phyloP scores from a whole-genome alignment of 2,113 vertebrate species.

The Cololabis saira region DNA sequence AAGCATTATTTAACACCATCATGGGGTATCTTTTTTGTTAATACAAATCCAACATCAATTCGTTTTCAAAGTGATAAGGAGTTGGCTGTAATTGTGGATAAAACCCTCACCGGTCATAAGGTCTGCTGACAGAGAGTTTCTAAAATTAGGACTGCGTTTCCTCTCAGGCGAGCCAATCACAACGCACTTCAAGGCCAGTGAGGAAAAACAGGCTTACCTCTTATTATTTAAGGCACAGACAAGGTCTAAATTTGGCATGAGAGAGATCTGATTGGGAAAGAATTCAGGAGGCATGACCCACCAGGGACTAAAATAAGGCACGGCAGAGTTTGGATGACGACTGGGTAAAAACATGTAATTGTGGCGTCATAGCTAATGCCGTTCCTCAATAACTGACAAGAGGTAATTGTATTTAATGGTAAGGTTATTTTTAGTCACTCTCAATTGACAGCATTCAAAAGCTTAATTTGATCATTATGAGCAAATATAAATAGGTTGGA shows the following conservation, averaged over 20 bases:
- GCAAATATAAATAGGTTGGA: constrained; percentile 5
- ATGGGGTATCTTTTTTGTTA: too few species aligned
- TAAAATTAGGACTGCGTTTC: constrained; percentile 52
- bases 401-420: constrained; percentile 4
- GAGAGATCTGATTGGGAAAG: constrained; percentile 11
- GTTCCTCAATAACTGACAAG: not conserved
- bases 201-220: constrained; percentile 30
- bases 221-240: constrained; percentile 18
- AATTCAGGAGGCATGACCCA: constrained; percentile 9
- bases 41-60: not conserved
- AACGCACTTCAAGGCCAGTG: constrained; percentile 17
- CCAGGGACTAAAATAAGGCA: not conserved
- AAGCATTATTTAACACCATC: too few species aligned
- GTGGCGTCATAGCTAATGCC: not conserved
- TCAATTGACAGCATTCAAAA: constrained; percentile 9
- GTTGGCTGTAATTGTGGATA: constrained; percentile 8
- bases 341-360: not conserved
- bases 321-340: not conserved
- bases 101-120: constrained; percentile 17
- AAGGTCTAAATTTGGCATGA: constrained; percentile 8
- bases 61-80: not conserved
- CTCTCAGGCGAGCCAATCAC: constrained; percentile 44
- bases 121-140: constrained; percentile 49
- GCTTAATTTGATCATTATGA: constrained; percentile 23
- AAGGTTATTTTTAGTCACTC: constrained; percentile 33